phyloP scores from a whole-genome alignment of 2,888 invertebrate genomes.

The Cosmia pyralina region DNA sequence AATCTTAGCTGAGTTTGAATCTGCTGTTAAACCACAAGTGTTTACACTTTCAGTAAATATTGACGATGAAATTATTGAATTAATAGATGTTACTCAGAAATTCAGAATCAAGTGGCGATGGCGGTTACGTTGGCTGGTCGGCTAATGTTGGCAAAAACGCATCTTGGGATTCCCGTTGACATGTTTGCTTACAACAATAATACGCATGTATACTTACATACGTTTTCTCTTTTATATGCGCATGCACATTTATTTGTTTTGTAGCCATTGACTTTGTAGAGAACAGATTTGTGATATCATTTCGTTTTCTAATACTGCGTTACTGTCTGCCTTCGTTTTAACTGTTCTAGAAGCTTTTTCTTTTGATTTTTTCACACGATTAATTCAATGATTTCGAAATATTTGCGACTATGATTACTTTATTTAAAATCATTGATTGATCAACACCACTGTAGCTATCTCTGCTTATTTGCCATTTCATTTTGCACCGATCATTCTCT shows the following conservation, averaged over 20 bases:
- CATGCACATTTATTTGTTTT: background rate
- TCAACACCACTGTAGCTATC: background rate
- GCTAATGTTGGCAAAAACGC: constrained; percentile 21
- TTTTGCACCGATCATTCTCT: constrained; percentile 37
- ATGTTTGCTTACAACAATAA: constrained; percentile 27
- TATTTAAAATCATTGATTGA: constrained; percentile 15
- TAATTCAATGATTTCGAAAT: background rate
- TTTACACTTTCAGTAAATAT: constrained; percentile 53
- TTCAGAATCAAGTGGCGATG: constrained; percentile 21
- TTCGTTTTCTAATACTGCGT: constrained; percentile 5
- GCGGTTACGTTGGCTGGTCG: constrained; percentile 7
- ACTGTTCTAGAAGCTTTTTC: background rate
- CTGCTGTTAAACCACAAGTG: constrained; percentile 19
- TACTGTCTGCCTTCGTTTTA: background rate
- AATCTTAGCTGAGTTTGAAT: constrained; percentile 54
- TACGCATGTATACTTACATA: no score
- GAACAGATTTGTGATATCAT: constrained; percentile 10
- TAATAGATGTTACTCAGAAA: constrained; percentile 35
- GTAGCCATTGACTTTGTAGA: background rate
- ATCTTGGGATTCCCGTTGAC: constrained; percentile 33
- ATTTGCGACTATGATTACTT: constrained; percentile 1
- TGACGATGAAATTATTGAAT: constrained; percentile 45
- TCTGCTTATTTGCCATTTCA: constrained; percentile 38
- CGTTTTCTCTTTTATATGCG: constrained; percentile 12
- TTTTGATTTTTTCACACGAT: background rate